Conservation (phyloP, 2,113 vertebrate species). For the Dicaeum eximium region DNA sequence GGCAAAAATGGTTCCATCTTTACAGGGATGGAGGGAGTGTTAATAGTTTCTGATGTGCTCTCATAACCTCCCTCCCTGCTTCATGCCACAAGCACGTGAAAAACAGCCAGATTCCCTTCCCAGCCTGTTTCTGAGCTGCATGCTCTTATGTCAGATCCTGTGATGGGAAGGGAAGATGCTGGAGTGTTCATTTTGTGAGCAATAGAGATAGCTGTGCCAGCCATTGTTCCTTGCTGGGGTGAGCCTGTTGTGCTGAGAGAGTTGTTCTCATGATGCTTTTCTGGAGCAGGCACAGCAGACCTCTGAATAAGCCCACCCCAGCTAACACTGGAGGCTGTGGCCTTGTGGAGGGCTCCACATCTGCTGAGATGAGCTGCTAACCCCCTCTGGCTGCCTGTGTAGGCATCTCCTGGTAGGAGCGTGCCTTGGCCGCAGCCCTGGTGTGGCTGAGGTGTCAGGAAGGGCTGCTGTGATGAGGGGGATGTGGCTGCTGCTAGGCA, state of each 20-base stretch:
- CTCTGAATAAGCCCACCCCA: not conserved
- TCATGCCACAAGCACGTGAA: fast-evolving
- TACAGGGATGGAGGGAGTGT: not conserved
- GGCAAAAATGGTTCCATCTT: not conserved
- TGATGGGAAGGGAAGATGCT: not conserved
- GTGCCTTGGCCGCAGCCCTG: not conserved
- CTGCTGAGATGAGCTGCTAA: not conserved
- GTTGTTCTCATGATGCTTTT: not conserved
- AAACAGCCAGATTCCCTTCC: not conserved
- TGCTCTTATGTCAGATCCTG: not conserved
- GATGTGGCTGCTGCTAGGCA: fast-evolving
- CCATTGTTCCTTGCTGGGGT: not conserved
- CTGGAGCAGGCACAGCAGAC: not conserved
- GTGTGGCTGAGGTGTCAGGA: fast-evolving
- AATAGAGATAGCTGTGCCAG: not conserved
- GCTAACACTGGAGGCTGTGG: not conserved
- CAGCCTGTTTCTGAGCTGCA: not conserved
- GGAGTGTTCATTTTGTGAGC: not conserved
- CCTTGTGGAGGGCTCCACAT: not conserved
- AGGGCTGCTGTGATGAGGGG: not conserved
- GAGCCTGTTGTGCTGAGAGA: not conserved
- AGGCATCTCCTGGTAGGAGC: not conserved
- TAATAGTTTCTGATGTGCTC: not conserved
- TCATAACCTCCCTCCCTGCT: not conserved
- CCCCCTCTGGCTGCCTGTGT: not conserved